These are phyloP conservation scores for Xanthorhoe spadicearia DNA, from an alignment of 2,888 invertebrate genomes.

Conservation along the genomic window DNA sequence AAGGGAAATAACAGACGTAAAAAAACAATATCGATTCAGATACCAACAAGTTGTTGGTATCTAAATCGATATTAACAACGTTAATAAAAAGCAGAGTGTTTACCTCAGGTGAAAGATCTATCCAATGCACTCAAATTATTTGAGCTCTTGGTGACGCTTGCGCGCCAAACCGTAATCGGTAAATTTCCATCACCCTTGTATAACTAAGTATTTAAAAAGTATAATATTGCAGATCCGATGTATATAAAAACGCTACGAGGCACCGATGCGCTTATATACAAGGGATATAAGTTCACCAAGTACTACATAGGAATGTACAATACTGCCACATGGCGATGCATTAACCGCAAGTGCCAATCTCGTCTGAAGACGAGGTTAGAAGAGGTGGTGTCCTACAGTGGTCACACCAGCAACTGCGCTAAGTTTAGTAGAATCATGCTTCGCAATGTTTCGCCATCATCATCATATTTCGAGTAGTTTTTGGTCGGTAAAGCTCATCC, in stretches of 20 bases:
- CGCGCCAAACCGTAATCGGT: no score
- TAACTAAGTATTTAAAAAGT: neutral
- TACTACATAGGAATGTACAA: neutral
- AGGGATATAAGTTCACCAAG: conserved; percentile 11
- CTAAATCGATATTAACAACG: no score
- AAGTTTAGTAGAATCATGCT: neutral
- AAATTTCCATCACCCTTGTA: no score
- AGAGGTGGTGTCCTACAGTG: neutral
- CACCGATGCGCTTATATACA: conserved; percentile 6
- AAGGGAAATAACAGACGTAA: no score
- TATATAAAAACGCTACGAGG: conserved; percentile 6
- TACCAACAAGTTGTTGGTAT: no score
- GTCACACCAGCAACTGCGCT: neutral
- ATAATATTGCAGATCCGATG: conserved; percentile 6
- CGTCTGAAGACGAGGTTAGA: conserved; percentile 2
- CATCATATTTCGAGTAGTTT: no score
- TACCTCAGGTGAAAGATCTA: no score
- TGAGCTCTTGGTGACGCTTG: no score
- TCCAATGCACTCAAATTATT: no score
- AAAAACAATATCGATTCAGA: no score
- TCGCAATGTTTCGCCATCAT: neutral
- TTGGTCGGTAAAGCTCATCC: no score
- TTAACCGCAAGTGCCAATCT: conserved; percentile 9
- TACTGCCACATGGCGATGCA: conserved; percentile 10
- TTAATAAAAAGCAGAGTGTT: no score